A percentile compares a stretch with the other conserved stretches of the same genome.
These are phyloP conservation scores for Phaethon lepturus DNA, from an alignment of 2,113 vertebrate species.

Conservation along the genomic window DNA sequence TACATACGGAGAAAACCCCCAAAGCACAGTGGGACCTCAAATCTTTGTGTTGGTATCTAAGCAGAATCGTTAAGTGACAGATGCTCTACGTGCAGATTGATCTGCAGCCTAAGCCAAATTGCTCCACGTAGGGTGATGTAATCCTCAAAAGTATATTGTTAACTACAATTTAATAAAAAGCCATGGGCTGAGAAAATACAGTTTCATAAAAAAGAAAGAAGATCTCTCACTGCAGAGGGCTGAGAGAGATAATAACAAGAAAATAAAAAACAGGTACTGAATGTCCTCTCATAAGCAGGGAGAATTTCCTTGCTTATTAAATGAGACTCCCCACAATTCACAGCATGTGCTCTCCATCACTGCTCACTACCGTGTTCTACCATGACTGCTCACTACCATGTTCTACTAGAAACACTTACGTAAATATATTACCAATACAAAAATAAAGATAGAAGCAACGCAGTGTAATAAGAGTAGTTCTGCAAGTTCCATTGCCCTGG, in stretches of 20 bases:
- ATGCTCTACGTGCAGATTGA: background rate
- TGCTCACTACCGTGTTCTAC: background rate
- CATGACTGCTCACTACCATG: background rate
- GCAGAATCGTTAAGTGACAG: background rate
- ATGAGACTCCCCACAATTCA: background rate
- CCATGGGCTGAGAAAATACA: background rate
- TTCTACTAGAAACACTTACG: background rate
- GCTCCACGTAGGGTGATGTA: conserved; percentile 8
- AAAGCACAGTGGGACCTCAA: background rate
- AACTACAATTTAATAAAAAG: conserved; percentile 59
- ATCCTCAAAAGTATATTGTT: conserved; percentile 4
- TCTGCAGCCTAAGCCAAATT: conserved; percentile 15
- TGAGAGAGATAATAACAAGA: conserved; percentile 11
- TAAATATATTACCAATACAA: background rate
- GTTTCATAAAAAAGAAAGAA: conserved; percentile 39
- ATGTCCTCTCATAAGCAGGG: background rate
- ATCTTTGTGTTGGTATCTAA: background rate
- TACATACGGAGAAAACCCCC: background rate
- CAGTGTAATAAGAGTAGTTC: background rate
- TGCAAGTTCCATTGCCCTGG: background rate
- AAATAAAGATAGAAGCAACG: background rate
- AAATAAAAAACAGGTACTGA: conserved; percentile 24
- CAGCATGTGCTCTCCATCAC: background rate
- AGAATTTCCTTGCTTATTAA: conserved; percentile 25
- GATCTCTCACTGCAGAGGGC: background rate